Conservation (phyloP, 2,888 invertebrate species). For the Deilephila elpenor region DNA sequence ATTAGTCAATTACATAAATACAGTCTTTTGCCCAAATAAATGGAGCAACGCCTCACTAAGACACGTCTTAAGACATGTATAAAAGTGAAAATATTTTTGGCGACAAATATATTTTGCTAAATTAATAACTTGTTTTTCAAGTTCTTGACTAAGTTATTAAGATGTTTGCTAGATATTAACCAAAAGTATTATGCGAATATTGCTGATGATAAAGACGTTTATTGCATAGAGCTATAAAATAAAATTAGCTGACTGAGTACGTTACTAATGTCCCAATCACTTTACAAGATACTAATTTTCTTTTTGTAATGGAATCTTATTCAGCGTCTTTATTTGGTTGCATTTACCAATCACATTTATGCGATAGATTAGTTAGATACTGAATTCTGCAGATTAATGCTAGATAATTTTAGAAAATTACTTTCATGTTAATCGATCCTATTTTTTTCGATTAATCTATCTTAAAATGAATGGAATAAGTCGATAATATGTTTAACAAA, state of each 20-base stretch:
- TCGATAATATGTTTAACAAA: too few relatives aligned
- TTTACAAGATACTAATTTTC: background rate
- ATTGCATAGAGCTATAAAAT: background rate
- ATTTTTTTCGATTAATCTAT: too few relatives aligned
- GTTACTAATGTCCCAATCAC: background rate
- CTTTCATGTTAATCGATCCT: too few relatives aligned
- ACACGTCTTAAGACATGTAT: background rate
- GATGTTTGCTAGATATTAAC: background rate
- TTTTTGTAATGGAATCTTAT: background rate
- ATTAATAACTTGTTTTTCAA: constrained; percentile 1
- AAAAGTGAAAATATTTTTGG: background rate
- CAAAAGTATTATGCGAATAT: background rate
- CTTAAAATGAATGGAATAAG: too few relatives aligned
- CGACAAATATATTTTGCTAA: background rate
- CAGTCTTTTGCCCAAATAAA: constrained; percentile 39
- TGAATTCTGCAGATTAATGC: too few relatives aligned
- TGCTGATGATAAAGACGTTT: constrained; percentile 2
- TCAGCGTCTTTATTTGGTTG: background rate
- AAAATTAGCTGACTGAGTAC: background rate
- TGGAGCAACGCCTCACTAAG: constrained; percentile 31
- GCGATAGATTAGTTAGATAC: too few relatives aligned
- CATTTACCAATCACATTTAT: background rate
- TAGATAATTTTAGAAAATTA: too few relatives aligned
- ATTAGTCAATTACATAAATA: constrained; percentile 47
- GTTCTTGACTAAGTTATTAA: background rate